These are phyloP conservation scores for Novumbra hubbsi DNA, from an alignment of 2,797 vertebrate species.

Conservation along the genomic window DNA sequence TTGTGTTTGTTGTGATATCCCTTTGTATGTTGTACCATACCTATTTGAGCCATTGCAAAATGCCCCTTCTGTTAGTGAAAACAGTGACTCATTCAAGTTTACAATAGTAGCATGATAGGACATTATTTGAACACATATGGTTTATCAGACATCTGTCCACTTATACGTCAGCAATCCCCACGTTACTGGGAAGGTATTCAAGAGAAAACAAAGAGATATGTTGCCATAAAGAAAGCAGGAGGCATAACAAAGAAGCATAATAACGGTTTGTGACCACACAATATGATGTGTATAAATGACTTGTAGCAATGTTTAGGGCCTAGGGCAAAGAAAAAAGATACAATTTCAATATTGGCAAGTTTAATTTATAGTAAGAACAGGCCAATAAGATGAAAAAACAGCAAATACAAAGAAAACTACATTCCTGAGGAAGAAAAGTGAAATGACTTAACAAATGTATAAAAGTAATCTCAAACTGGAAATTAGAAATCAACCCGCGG, in stretches of 20 bases:
- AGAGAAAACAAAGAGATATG: neutral
- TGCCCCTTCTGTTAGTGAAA: neutral
- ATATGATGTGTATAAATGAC: conserved; percentile 68
- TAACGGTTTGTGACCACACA: conserved; percentile 68
- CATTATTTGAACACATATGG: neutral
- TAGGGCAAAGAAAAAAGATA: conserved; percentile 88
- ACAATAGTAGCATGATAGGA: neutral
- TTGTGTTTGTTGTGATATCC: neutral
- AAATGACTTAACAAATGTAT: conserved; percentile 99
- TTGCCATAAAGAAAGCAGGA: neutral
- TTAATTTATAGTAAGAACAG: conserved; percentile 98
- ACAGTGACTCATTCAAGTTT: neutral
- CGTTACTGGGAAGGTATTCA: neutral
- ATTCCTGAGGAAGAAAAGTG: conserved; percentile 83
- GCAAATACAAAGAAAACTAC: conserved; percentile 93
- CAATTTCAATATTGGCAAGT: conserved; percentile 99
- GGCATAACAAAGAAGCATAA: conserved; percentile 56
- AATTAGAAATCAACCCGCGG: conserved; percentile 99
- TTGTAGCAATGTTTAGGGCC: conserved; percentile 90
- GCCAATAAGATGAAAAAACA: conserved; percentile 98
- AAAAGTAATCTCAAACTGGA: conserved; percentile 99
- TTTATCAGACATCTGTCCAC: neutral
- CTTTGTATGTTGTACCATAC: neutral
- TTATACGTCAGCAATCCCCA: neutral
- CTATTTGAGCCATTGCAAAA: neutral